Evolutionary conservation across 2,888 invertebrate species (phyloP).

Genomic region (Melitaea athalia): DNA sequence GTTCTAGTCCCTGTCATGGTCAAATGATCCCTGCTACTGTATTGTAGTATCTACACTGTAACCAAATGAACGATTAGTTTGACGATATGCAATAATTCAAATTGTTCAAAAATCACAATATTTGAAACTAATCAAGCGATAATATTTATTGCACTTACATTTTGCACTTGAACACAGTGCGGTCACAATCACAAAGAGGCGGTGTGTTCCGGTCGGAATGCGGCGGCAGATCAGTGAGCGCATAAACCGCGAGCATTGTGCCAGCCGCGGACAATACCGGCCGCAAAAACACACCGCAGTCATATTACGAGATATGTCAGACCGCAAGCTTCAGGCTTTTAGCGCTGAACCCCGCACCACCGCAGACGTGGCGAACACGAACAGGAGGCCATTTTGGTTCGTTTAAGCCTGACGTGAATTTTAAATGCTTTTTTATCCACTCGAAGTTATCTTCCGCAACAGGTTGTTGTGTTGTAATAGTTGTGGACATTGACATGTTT

Average conservation of each 20-base stretch:
- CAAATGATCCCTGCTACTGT: too few relatives aligned
- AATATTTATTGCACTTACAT: neutral
- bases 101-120: too few relatives aligned
- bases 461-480: neutral
- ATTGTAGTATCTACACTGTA: too few relatives aligned
- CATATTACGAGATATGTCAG: conserved; percentile 10
- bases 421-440: neutral
- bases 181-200: too few relatives aligned
- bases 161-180: too few relatives aligned
- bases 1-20: too few relatives aligned
- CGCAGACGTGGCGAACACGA: neutral
- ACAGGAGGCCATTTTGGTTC: neutral
- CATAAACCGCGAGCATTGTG: conserved; percentile 18
- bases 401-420: neutral
- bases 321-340: neutral
- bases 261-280: conserved; percentile 23
- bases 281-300: conserved; percentile 5
- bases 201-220: neutral
- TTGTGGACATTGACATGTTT: neutral
- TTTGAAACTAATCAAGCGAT: too few relatives aligned
- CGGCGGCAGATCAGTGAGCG: conserved; percentile 1
- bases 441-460: neutral
- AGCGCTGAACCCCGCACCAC: neutral
- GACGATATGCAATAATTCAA: too few relatives aligned
- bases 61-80: too few relatives aligned